Base-by-base conservation (phyloP, 2,888 invertebrate genomes). In the Cantharis nigra region DNA sequence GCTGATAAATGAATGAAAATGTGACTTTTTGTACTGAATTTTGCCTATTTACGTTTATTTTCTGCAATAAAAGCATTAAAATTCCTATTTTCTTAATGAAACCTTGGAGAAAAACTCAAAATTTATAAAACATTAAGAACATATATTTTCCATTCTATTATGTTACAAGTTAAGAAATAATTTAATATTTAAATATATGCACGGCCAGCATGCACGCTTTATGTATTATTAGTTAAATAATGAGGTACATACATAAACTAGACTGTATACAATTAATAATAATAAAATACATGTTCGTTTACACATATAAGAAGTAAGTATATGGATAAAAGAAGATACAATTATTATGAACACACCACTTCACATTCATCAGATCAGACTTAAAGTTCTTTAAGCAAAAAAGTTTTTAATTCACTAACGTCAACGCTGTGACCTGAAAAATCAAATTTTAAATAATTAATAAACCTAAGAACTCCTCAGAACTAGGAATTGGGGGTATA, bases 351-450 rank as follows among this genome's bases (percentile, higher is more conserved):
- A 77, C 63, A 69, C 69, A 67, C 65, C 74, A 79, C 74, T 72
- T 74, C 30, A 76, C 74, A 78, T 71, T 70, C 26, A 74, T 69
- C 70, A 74, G 65, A 75, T 67, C 49, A 49, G 49, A 49, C 83
- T 85, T 82, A 85, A 82, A 84, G 83, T 86, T 85, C 84, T 83
- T 85, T 86, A 84, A 85, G 84, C 82, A 86, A 83, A 82, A 84
- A 86, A 78, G 83, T 84, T 80, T 83, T 85, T 84, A 86, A 82
- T 83, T 87, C 87, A 83, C 85, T 83, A 81, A 85, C 85, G 85
- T 86, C 87, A 83, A 87, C 85, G 82, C 86, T 86, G 85, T 87
- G 87, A 86, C 87, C 87, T 87, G 80, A 75, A 85, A 85, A 3
- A n/a, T 49, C 9, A n/a, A 49, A 7, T n/a, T 49, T 7, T 9